Conservation (phyloP, 2,113 vertebrate species). For the Vidua macroura region DNA sequence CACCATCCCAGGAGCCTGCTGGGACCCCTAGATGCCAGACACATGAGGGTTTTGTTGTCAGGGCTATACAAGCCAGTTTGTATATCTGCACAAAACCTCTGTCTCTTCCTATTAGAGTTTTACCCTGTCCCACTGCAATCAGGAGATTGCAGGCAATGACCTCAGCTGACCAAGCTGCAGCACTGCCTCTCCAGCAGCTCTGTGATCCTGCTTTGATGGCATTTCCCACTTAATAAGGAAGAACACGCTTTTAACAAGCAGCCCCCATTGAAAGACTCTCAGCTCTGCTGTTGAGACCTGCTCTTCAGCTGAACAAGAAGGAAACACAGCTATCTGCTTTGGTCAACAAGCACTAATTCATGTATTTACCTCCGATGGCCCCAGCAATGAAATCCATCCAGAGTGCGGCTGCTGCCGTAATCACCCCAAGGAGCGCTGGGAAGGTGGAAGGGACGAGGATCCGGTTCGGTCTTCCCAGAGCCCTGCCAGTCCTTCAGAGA, state of each 20-base stretch:
- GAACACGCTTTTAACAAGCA: background rate
- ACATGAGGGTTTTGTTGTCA: accelerated
- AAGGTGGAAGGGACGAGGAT: background rate
- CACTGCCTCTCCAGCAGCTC: background rate
- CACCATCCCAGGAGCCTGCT: background rate
- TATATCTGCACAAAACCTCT: background rate
- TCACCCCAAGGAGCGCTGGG: background rate
- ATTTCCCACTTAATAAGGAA: background rate
- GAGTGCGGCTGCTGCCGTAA: background rate
- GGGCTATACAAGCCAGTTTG: accelerated
- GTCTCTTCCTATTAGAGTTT: background rate
- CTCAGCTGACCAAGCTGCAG: background rate
- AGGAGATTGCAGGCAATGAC: background rate
- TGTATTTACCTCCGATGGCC: constrained; percentile 88
- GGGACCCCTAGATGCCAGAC: background rate
- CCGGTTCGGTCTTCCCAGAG: background rate
- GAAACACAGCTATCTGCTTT: background rate
- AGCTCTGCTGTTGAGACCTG: background rate
- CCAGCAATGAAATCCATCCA: constrained; percentile 92
- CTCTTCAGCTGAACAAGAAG: background rate
- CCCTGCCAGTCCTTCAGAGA: background rate
- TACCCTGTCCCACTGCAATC: background rate
- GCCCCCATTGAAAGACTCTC: background rate
- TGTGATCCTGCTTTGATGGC: background rate
- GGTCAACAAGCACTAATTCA: background rate